phyloP scores from a whole-genome alignment of 1,140 invertebrate species.

The Pseudoatta argentina region DNA sequence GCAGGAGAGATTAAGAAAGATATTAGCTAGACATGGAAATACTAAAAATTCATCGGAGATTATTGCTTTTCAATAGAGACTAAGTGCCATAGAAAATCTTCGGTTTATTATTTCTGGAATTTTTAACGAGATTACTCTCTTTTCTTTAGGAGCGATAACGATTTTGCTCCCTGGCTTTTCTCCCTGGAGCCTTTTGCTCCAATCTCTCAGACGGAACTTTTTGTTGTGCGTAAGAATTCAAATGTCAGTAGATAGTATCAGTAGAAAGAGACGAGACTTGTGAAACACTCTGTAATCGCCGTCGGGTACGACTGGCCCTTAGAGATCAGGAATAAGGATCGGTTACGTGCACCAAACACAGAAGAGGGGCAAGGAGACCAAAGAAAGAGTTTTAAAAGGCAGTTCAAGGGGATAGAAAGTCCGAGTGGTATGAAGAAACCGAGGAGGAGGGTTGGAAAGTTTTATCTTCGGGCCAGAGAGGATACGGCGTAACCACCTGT shows the following conservation, averaged over 20 bases:
- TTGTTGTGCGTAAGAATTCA: neutral
- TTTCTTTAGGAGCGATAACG: neutral
- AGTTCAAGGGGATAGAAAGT: conserved; percentile 67
- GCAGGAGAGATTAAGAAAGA: neutral
- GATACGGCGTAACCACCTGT: conserved; percentile 74
- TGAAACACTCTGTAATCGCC: neutral
- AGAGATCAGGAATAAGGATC: conserved; percentile 72
- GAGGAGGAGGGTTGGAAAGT: conserved; percentile 55
- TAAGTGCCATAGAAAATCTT: neutral
- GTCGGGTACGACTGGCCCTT: conserved; percentile 44
- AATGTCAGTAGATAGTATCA: neutral
- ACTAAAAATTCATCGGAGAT: neutral
- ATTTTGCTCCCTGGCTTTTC: neutral
- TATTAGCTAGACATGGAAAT: neutral
- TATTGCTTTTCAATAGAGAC: neutral
- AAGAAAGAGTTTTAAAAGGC: conserved; percentile 65
- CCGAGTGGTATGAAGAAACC: conserved; percentile 37
- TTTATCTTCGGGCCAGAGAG: conserved; percentile 46
- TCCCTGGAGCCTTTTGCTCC: neutral
- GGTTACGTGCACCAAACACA: conserved; percentile 61
- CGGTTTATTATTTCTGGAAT: neutral
- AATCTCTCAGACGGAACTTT: neutral
- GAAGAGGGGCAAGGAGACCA: neutral
- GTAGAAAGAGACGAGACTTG: neutral
- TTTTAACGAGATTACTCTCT: neutral